phyloP scores from a whole-genome alignment of 2,797 vertebrate genomes.

The Chelon auratus region DNA sequence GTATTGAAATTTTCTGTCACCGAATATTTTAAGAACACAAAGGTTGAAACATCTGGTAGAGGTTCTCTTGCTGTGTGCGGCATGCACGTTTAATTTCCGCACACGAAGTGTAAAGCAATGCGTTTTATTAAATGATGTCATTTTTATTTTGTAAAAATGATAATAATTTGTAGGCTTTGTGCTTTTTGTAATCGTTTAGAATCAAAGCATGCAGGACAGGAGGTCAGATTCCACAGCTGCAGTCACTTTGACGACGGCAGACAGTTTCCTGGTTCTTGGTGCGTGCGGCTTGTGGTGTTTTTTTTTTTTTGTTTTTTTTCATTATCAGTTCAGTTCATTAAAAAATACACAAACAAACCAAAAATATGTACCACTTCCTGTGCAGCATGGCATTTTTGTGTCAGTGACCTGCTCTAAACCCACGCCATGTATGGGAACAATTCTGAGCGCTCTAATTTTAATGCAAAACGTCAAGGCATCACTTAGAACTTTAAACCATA shows the following conservation, averaged over 20 bases:
- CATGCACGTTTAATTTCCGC: too few species aligned
- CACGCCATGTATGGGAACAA: background rate
- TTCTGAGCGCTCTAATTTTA: background rate
- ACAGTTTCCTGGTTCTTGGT: slow-evolving; percentile 10
- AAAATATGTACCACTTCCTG: background rate
- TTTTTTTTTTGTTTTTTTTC: background rate
- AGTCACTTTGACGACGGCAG: background rate
- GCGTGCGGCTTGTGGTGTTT: background rate
- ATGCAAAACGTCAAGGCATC: background rate
- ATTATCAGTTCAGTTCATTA: too few species aligned
- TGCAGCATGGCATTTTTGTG: background rate
- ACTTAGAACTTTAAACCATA: too few species aligned
- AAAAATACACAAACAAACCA: background rate
- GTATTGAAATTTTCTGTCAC: background rate
- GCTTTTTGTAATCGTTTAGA: background rate
- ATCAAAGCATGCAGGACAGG: background rate
- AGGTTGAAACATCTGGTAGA: too few species aligned
- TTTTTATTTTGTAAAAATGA: too few species aligned
- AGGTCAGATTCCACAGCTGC: background rate
- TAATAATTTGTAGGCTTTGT: too few species aligned
- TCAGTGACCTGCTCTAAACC: too few species aligned
- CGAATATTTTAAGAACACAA: background rate
- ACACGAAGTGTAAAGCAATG: too few species aligned
- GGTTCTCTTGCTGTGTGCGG: too few species aligned
- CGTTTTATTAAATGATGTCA: too few species aligned